These are phyloP conservation scores for Synanthedon formicaeformis DNA, from an alignment of 2,888 invertebrate genomes.

Conservation along the genomic window DNA sequence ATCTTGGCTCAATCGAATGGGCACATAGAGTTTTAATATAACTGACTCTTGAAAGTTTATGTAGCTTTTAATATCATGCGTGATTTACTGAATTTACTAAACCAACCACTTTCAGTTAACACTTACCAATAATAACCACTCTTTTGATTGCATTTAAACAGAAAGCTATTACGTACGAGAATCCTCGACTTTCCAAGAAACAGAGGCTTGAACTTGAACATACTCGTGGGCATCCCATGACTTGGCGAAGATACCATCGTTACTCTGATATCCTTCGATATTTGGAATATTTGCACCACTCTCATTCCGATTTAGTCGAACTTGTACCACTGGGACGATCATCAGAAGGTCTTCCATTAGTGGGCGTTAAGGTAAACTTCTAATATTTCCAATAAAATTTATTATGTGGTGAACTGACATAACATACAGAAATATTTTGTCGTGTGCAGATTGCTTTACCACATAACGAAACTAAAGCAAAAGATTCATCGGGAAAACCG, in stretches of 20 bases:
- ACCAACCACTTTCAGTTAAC: background rate
- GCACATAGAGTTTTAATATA: no score
- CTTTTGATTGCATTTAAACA: slow-evolving; percentile 15
- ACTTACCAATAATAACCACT: no score
- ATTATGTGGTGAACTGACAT: background rate
- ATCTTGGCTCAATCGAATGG: no score
- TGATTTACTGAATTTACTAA: background rate
- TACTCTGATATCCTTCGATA: slow-evolving; percentile 78
- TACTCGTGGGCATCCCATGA: slow-evolving; percentile 73
- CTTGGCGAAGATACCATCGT: slow-evolving; percentile 79
- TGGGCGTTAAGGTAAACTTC: slow-evolving; percentile 74
- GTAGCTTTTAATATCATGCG: slow-evolving; percentile 5
- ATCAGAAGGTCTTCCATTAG: slow-evolving; percentile 77
- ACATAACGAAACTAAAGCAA: slow-evolving; percentile 31
- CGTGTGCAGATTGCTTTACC: slow-evolving; percentile 40
- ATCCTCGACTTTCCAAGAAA: slow-evolving; percentile 73
- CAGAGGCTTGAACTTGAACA: slow-evolving; percentile 71
- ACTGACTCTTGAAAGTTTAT: no score
- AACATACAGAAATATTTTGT: background rate
- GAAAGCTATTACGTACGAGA: slow-evolving; percentile 78
- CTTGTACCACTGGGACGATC: slow-evolving; percentile 79
- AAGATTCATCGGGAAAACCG: slow-evolving; percentile 20
- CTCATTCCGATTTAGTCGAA: slow-evolving; percentile 75
- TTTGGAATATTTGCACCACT: slow-evolving; percentile 75
- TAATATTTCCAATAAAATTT: background rate